Conservation (phyloP, 1,140 invertebrate genomes). For the Sitodiplosis mosellana region DNA sequence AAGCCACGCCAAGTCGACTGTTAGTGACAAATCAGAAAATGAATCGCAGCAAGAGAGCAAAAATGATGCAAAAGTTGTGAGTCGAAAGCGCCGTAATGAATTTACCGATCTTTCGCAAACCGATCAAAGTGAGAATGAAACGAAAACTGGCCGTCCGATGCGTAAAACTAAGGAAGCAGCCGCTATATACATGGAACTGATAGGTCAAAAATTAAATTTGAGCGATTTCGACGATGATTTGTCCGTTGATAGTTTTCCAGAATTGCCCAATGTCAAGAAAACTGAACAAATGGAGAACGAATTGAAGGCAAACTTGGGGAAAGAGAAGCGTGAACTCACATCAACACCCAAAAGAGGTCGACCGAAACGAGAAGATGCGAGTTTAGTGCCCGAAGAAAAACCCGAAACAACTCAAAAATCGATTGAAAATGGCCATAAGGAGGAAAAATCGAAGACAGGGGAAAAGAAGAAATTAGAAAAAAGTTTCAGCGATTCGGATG, state of each 20-base stretch:
- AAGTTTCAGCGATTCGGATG: slow-evolving; percentile 36
- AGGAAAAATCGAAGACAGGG: slow-evolving; percentile 7
- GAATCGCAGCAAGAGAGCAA: background rate
- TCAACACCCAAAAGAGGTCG: background rate
- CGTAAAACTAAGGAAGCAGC: slow-evolving; percentile 59
- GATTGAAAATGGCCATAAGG: slow-evolving; percentile 2
- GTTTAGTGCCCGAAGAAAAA: slow-evolving; percentile 8
- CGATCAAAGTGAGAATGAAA: slow-evolving; percentile 9
- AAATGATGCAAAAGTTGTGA: background rate
- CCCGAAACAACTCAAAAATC: slow-evolving; percentile 7
- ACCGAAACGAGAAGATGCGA: slow-evolving; percentile 5
- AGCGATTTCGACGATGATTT: slow-evolving; percentile 37
- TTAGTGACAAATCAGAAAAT: background rate
- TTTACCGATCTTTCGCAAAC: slow-evolving; percentile 4
- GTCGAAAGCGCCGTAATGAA: background rate
- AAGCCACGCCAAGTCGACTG: background rate
- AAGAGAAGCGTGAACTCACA: slow-evolving; percentile 7
- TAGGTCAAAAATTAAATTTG: slow-evolving; percentile 42
- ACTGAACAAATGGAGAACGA: slow-evolving; percentile 41
- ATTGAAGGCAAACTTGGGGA: slow-evolving; percentile 30
- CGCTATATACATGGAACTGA: slow-evolving; percentile 52
- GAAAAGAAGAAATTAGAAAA: slow-evolving; percentile 24
- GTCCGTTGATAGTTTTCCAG: slow-evolving; percentile 45
- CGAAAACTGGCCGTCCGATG: slow-evolving; percentile 30
- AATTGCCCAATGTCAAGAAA: slow-evolving; percentile 40